Percentiles rank a stretch among this genome's conserved stretches.
These are phyloP conservation scores for Oenanthe melanoleuca DNA, from an alignment of 2,113 vertebrate genomes.

Conservation along the genomic window DNA sequence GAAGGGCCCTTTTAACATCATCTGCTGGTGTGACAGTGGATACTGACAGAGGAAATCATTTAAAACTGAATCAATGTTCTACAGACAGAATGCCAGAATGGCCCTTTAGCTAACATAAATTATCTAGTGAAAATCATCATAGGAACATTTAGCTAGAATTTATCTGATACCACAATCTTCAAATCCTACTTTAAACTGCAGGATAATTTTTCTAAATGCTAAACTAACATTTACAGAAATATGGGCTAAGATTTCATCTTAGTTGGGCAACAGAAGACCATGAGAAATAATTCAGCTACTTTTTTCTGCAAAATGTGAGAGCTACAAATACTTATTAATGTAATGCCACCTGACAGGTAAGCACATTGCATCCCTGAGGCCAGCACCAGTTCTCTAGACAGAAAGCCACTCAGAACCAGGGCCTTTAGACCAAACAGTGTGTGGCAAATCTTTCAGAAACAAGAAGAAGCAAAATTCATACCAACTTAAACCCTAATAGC, in stretches of 20 bases:
- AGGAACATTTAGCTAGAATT: background rate
- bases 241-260: background rate
- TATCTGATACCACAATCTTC: background rate
- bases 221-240: background rate
- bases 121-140: background rate
- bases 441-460: background rate
- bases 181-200: background rate
- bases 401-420: background rate
- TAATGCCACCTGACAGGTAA: background rate
- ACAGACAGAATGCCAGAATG: background rate
- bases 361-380: background rate
- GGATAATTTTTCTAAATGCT: background rate
- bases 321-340: background rate
- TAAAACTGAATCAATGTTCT: background rate
- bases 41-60: background rate
- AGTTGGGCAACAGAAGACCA: background rate
- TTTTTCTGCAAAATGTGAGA: background rate
- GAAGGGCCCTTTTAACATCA: background rate
- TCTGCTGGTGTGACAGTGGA: background rate
- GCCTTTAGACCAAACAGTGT: background rate
- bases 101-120: background rate
- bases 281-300: background rate
- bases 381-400: background rate
- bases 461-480: background rate
- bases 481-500: background rate